Evolutionary conservation across 2,888 invertebrate species (phyloP).

Genomic region (Linnaemya vulpina): DNA sequence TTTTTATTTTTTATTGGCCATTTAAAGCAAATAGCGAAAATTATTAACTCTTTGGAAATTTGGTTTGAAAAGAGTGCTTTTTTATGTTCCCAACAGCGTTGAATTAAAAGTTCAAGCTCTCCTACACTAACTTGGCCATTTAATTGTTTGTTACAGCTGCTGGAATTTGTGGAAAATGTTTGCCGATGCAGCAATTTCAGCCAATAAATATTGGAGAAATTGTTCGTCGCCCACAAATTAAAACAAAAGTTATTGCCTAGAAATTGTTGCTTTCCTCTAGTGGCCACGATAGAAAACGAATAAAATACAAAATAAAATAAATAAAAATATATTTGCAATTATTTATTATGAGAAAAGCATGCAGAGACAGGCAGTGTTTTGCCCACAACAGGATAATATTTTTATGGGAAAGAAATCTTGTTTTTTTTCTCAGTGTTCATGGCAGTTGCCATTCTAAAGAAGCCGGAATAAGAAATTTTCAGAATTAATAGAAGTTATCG

Average conservation of each 20-base stretch:
- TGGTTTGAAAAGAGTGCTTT: background rate
- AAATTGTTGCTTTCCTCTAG: background rate
- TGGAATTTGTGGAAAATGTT: background rate
- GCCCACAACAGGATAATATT: background rate
- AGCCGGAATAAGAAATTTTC: too few relatives aligned
- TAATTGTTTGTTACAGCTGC: slow-evolving; percentile 4
- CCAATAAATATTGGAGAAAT: background rate
- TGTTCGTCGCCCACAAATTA: slow-evolving; percentile 28
- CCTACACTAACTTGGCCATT: background rate
- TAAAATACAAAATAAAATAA: background rate
- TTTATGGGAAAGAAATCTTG: background rate
- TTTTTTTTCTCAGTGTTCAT: too few relatives aligned
- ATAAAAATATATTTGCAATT: background rate
- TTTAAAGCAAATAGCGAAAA: background rate
- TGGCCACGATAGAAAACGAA: background rate
- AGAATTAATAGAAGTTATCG: background rate
- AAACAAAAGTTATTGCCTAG: slow-evolving; percentile 10
- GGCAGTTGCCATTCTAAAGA: background rate
- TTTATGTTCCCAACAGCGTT: background rate
- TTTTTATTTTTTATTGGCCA: background rate
- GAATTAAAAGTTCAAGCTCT: slow-evolving; percentile 4
- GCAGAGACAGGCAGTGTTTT: background rate
- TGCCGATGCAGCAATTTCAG: background rate
- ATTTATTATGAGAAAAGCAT: background rate
- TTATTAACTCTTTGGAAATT: too few relatives aligned